A percentile compares a stretch with the other conserved stretches of the same genome.
Conservation (phyloP, 2,797 vertebrate genomes). For the Zalophus californianus region DNA sequence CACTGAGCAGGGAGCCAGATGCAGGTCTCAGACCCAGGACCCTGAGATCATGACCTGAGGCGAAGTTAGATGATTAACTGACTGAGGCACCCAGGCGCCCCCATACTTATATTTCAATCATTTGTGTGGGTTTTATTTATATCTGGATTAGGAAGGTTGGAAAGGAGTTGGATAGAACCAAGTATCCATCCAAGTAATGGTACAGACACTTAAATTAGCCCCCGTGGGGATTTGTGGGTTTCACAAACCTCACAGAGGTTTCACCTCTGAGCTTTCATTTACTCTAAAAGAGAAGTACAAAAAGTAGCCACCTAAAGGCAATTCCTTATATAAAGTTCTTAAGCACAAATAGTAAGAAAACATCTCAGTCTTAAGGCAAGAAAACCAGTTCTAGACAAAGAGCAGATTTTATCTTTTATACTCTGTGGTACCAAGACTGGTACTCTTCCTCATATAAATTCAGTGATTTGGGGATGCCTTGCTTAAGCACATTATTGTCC, state of each 20-base stretch:
- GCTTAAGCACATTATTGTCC: not conserved
- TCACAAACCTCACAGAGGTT: no score
- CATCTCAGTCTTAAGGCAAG: not conserved
- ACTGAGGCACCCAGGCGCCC: not conserved
- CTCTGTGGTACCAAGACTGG: not conserved
- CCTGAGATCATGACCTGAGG: not conserved
- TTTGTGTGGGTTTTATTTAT: not conserved
- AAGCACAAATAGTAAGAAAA: not conserved
- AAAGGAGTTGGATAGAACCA: not conserved
- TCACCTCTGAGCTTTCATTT: not conserved
- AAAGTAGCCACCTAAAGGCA: not conserved
- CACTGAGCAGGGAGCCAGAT: not conserved
- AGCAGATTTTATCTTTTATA: not conserved
- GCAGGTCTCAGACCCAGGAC: not conserved
- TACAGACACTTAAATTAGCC: not conserved
- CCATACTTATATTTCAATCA: not conserved
- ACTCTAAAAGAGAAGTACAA: not conserved
- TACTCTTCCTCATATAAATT: not conserved
- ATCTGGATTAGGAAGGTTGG: not conserved
- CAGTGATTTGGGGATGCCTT: conserved; percentile 24
- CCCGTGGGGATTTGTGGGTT: not conserved
- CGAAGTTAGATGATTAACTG: not conserved
- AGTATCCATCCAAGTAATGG: no score
- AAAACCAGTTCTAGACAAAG: not conserved
- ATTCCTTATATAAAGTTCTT: not conserved